Evolutionary conservation across 2,797 vertebrate genomes (phyloP).

Genomic region (Falco naumanni): DNA sequence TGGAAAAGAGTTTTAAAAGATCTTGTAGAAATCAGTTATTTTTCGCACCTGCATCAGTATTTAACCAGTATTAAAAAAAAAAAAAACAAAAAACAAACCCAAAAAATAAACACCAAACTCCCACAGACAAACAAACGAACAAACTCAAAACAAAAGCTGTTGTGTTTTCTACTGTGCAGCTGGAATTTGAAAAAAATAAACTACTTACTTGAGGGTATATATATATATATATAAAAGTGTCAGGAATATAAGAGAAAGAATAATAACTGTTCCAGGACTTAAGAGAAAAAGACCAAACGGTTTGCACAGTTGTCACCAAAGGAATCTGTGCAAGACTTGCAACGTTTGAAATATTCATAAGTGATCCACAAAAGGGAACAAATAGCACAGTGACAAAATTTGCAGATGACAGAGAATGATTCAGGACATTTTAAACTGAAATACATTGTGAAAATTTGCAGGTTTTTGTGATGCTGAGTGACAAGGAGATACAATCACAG

Average conservation of each 20-base stretch:
- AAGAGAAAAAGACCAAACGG: not conserved
- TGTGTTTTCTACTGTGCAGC: not conserved
- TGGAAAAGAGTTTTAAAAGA: not conserved
- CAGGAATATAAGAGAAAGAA: not conserved
- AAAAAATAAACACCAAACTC: not conserved
- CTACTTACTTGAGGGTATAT: not conserved
- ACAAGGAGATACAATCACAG: not conserved
- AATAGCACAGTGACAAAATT: not conserved
- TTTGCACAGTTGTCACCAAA: not conserved
- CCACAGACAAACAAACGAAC: not conserved
- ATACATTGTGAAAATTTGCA: not conserved
- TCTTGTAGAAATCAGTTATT: not conserved
- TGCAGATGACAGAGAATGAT: not conserved
- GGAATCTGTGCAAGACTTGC: not conserved
- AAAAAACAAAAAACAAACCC: not conserved
- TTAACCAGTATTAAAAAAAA: not conserved
- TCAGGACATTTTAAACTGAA: not conserved
- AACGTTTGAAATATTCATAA: conserved; percentile 8
- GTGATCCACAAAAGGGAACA: not conserved
- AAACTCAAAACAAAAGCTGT: not conserved
- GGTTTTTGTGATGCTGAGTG: not conserved
- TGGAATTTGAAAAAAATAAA: not conserved
- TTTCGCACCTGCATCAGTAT: not conserved
- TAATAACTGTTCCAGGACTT: not conserved
- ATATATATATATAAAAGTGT: no score